phyloP scores from a whole-genome alignment of 2,797 vertebrate genomes.

The Schizothorax lantsangensis region DNA sequence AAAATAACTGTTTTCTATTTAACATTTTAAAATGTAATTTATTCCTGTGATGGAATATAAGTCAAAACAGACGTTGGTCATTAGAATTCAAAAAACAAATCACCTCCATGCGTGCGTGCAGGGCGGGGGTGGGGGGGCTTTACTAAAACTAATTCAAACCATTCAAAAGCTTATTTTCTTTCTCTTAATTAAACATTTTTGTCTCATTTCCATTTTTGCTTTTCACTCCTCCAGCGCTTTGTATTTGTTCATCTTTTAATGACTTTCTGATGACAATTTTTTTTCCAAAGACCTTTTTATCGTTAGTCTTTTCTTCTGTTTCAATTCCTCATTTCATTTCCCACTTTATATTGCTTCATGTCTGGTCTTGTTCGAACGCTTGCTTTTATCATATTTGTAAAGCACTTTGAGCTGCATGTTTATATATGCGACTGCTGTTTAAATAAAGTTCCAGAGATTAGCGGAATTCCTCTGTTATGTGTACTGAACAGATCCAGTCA shows the following conservation, averaged over 20 bases:
- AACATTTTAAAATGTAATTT: not conserved
- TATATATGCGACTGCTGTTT: conserved; percentile 33
- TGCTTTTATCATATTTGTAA: conserved; percentile 29
- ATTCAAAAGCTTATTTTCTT: conserved; percentile 34
- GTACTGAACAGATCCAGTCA: conserved; percentile 22
- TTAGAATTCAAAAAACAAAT: not conserved
- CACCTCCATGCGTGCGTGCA: not conserved
- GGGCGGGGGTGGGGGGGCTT: not conserved
- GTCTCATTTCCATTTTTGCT: conserved; percentile 23
- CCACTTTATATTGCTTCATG: conserved; percentile 37
- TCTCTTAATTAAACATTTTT: conserved; percentile 27
- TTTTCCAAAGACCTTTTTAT: conserved; percentile 6
- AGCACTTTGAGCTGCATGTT: conserved; percentile 12
- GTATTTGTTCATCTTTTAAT: conserved; percentile 42
- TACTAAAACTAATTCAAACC: conserved; percentile 7
- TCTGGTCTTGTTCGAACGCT: conserved; percentile 25
- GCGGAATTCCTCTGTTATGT: conserved; percentile 5
- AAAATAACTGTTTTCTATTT: not conserved
- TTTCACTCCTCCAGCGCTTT: not conserved
- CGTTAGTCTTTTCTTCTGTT: conserved; percentile 8
- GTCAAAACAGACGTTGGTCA: not conserved
- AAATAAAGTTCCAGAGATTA: conserved; percentile 40
- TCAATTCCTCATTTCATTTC: conserved; percentile 44
- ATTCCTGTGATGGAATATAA: not conserved
- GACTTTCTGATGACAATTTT: conserved; percentile 34